These are phyloP conservation scores for Podarcis cretensis DNA, from an alignment of 2,113 vertebrate genomes.

Conservation along the genomic window DNA sequence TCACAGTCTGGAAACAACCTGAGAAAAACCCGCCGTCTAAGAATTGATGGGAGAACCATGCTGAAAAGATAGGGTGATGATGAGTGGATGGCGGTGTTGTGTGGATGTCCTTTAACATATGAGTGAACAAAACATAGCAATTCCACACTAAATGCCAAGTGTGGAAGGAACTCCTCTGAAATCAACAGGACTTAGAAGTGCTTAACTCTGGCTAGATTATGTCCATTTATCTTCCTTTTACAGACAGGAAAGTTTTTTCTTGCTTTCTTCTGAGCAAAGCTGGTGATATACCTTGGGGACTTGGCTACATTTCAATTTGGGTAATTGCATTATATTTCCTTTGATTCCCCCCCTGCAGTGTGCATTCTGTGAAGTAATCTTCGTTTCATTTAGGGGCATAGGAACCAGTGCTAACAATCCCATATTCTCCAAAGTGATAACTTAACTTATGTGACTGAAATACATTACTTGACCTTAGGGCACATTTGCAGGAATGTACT, in stretches of 20 bases:
- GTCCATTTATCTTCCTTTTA: not conserved
- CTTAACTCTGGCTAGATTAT: not conserved
- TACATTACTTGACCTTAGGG: not conserved
- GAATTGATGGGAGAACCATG: not conserved
- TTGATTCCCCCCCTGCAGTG: fast-evolving
- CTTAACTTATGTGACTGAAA: not conserved
- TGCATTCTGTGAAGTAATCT: not conserved
- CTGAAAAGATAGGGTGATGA: not conserved
- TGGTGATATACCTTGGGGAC: not conserved
- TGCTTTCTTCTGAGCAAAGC: too few species aligned
- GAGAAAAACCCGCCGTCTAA: not conserved
- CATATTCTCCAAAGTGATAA: not conserved
- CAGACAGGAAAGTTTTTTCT: not conserved
- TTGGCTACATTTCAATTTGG: constrained; percentile 20
- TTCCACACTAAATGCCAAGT: not conserved
- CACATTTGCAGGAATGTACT: not conserved
- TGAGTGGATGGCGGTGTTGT: not conserved
- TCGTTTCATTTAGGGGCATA: not conserved
- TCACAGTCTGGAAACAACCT: too few species aligned
- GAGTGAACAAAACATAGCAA: not conserved
- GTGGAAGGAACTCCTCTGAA: not conserved
- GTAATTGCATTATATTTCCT: not conserved
- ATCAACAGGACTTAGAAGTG: not conserved
- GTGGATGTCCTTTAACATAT: not conserved
- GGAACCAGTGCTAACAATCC: not conserved